These are phyloP conservation scores for Nudaria mundana DNA, from an alignment of 2,888 invertebrate genomes.

Conservation along the genomic window DNA sequence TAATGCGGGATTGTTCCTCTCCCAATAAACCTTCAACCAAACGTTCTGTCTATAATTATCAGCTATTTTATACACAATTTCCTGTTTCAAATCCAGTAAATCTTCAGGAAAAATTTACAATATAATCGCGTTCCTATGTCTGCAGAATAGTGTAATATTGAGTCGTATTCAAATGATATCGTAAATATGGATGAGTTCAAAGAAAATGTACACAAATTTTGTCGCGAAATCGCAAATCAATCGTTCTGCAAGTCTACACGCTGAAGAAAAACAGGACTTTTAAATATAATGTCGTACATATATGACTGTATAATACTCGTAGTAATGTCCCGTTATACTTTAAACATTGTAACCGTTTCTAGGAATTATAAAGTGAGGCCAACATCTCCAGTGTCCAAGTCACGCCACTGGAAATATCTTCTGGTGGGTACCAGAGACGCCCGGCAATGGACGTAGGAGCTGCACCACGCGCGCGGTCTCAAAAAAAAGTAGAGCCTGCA, in stretches of 20 bases:
- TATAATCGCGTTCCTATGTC: conserved; percentile 15
- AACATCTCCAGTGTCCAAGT: too few relatives aligned
- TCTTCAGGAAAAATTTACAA: conserved; percentile 24
- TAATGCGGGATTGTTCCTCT: conserved; percentile 36
- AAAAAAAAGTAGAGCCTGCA: too few relatives aligned
- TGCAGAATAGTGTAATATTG: conserved; percentile 28
- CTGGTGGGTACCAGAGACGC: too few relatives aligned
- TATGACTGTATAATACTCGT: too few relatives aligned
- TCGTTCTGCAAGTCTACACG: not conserved
- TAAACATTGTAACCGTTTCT: too few relatives aligned
- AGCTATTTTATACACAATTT: conserved; percentile 41
- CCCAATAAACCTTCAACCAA: conserved; percentile 45
- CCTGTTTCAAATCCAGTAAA: conserved; percentile 37
- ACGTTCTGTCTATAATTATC: conserved; percentile 44
- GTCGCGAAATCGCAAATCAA: conserved; percentile 22
- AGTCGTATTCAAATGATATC: conserved; percentile 26
- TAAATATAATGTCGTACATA: too few relatives aligned
- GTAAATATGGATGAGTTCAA: conserved; percentile 26
- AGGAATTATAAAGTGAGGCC: too few relatives aligned
- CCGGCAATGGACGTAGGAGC: too few relatives aligned
- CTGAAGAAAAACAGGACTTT: conserved; percentile 4
- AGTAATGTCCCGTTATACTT: not conserved
- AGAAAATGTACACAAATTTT: conserved; percentile 12
- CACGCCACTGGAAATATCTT: too few relatives aligned
- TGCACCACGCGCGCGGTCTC: too few relatives aligned